Conservation (phyloP, 2,888 invertebrate species). For the Campopleginae sp. region DNA sequence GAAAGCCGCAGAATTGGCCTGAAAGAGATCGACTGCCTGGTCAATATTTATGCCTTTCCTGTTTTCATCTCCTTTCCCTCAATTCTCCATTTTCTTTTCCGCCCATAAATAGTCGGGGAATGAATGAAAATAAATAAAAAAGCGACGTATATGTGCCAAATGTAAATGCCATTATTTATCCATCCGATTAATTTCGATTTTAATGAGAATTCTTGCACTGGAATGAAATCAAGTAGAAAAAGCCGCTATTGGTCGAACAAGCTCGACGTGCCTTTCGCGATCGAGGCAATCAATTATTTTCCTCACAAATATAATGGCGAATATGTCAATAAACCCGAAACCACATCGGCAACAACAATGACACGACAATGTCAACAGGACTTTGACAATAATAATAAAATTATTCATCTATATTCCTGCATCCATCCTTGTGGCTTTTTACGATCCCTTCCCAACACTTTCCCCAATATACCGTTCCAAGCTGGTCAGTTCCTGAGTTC, state of each 20-base stretch:
- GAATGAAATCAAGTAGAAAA: not conserved
- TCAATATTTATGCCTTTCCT: not conserved
- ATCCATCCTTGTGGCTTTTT: no score
- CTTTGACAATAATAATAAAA: no score
- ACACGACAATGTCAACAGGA: not conserved
- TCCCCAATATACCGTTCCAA: no score
- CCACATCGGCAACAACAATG: not conserved
- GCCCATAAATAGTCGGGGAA: not conserved
- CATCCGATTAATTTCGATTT: not conserved
- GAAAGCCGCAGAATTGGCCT: not conserved
- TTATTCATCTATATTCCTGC: no score
- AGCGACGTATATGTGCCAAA: no score
- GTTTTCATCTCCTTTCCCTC: not conserved
- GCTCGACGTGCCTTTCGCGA: not conserved
- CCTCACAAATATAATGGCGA: no score
- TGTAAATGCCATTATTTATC: no score
- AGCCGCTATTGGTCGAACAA: not conserved
- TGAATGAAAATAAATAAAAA: not conserved
- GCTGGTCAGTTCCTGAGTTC: no score
- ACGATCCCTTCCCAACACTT: no score
- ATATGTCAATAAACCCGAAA: not conserved
- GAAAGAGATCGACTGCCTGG: not conserved
- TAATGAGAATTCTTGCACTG: not conserved
- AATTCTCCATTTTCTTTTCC: not conserved
- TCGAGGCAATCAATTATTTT: not conserved